A percentile compares a stretch with the other conserved stretches of the same genome.
These are phyloP conservation scores for Melopsittacus undulatus DNA, from an alignment of 2,797 vertebrate species.

Conservation along the genomic window DNA sequence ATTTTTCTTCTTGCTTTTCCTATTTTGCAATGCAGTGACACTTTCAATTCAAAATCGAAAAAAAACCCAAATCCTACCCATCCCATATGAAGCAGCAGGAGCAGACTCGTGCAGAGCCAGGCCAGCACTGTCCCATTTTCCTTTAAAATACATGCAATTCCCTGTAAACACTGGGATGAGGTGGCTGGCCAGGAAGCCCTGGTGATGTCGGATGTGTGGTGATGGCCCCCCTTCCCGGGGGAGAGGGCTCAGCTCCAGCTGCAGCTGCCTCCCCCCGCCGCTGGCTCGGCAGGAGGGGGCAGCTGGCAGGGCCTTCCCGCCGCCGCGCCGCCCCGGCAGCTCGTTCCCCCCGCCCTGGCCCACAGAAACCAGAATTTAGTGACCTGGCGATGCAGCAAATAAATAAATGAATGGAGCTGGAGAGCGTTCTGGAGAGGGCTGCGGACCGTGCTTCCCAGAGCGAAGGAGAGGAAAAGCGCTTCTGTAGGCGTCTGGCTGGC, in stretches of 20 bases:
- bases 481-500: conserved; percentile 67
- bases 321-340: background rate
- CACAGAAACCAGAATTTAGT: conserved; percentile 48
- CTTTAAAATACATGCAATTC: background rate
- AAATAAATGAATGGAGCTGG: conserved; percentile 61
- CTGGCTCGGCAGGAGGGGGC: conserved; percentile 9
- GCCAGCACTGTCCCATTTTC: background rate
- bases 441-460: conserved; percentile 37
- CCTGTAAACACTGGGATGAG: conserved; percentile 12
- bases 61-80: background rate
- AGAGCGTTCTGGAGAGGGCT: conserved; percentile 54
- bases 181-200: conserved; percentile 43
- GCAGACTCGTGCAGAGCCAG: background rate
- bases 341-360: background rate
- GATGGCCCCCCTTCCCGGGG: conserved; percentile 10
- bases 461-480: conserved; percentile 55
- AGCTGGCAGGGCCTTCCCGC: conserved; percentile 12
- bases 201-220: conserved; percentile 17
- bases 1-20: conserved; percentile 6
- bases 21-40: background rate
- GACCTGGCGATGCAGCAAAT: conserved; percentile 58
- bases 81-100: background rate
- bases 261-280: background rate
- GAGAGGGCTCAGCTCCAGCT: conserved; percentile 32
- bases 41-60: background rate